These are phyloP conservation scores for Macrobrachium nipponense DNA, from an alignment of 1,140 invertebrate genomes.

Conservation along the genomic window DNA sequence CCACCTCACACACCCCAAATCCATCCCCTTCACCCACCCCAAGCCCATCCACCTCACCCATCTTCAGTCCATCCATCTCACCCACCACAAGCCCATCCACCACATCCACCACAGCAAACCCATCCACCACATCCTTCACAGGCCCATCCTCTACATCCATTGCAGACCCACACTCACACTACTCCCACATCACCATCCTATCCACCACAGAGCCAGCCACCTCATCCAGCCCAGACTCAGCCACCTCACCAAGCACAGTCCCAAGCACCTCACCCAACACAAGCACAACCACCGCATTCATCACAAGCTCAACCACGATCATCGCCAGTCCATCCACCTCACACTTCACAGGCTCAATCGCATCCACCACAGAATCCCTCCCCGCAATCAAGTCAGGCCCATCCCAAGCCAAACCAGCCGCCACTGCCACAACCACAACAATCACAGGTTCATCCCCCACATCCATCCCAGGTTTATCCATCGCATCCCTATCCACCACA, in stretches of 20 bases:
- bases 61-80: not conserved
- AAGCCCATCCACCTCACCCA: not conserved
- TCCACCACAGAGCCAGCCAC: constrained; percentile 4
- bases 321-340: constrained; percentile 23
- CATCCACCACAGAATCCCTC: constrained; percentile 6
- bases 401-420: constrained; percentile 10
- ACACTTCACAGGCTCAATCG: constrained; percentile 22
- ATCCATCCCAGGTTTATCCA: not conserved
- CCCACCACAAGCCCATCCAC: not conserved
- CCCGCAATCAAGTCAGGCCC: not conserved
- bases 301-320: not conserved
- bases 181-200: not conserved
- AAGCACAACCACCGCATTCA: not conserved
- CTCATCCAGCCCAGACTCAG: not conserved
- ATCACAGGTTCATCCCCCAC: not conserved
- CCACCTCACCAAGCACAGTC: no score
- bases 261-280: not conserved
- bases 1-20: not conserved
- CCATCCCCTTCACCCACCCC: constrained; percentile 2
- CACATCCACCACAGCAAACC: not conserved
- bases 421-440: constrained; percentile 31
- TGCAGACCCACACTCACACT: not conserved
- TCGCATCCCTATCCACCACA: constrained; percentile 2
- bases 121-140: not conserved
- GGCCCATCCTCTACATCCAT: not conserved